Percentiles rank a stretch among this genome's conserved stretches.
These are phyloP conservation scores for Neosalanx taihuensis DNA, from an alignment of 2,797 vertebrate species.

Conservation along the genomic window DNA sequence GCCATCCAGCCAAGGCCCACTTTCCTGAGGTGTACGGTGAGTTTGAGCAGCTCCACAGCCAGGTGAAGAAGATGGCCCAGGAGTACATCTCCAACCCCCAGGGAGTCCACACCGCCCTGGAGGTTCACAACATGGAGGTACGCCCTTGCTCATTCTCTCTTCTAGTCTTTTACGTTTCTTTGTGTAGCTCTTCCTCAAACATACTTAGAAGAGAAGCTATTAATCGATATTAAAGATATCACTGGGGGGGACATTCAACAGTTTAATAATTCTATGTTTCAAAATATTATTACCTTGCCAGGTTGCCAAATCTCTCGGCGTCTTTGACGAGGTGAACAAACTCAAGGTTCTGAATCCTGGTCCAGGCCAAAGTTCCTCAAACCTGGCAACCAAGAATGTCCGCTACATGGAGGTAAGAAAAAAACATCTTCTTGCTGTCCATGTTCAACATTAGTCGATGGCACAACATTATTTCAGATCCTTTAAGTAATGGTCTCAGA, in stretches of 20 bases:
- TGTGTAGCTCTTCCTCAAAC: neutral
- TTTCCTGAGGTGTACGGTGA: conserved; percentile 90
- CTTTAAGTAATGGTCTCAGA: too few relatives aligned
- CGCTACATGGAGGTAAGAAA: conserved; percentile 71
- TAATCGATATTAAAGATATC: neutral
- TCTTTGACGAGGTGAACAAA: conserved; percentile 76
- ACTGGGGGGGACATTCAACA: neutral
- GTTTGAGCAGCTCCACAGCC: conserved; percentile 86
- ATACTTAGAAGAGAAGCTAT: neutral
- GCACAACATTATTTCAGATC: neutral
- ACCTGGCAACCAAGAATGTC: conserved; percentile 56
- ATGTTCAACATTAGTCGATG: neutral
- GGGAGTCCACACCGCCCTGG: conserved; percentile 69
- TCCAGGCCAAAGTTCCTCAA: conserved; percentile 31
- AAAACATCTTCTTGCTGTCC: too few relatives aligned
- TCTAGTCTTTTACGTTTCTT: neutral
- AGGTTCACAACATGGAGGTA: conserved; percentile 81
- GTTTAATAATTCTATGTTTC: neutral
- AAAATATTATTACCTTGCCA: conserved; percentile 42
- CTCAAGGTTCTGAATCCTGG: conserved; percentile 51
- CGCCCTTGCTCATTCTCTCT: neutral
- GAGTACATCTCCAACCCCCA: conserved; percentile 80
- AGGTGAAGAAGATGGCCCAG: conserved; percentile 84
- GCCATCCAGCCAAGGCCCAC: conserved; percentile 65
- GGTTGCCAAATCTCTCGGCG: conserved; percentile 88